These are phyloP conservation scores for Tragelaphus eurycerus DNA, from an alignment of 2,797 vertebrate species.

Conservation along the genomic window DNA sequence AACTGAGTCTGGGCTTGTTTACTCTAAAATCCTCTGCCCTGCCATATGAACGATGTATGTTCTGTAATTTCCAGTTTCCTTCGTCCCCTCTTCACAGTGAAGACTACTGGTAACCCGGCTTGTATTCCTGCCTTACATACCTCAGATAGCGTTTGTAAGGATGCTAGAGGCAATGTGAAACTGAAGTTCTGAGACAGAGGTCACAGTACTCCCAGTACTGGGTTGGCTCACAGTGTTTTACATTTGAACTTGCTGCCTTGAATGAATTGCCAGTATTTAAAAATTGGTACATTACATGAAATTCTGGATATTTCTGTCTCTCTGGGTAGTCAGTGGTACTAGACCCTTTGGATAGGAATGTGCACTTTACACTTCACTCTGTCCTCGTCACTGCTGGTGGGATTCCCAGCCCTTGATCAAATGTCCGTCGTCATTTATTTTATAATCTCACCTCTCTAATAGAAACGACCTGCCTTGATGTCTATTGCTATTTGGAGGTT, in stretches of 20 bases:
- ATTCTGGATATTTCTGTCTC: background rate
- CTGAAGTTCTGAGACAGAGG: background rate
- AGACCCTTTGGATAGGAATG: background rate
- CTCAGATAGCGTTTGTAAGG: background rate
- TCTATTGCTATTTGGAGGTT: background rate
- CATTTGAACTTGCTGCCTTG: background rate
- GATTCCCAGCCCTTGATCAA: background rate
- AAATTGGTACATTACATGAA: background rate
- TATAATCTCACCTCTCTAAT: background rate
- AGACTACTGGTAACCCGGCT: too few species aligned
- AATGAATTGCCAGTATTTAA: background rate
- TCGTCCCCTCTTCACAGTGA: background rate
- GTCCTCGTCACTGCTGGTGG: background rate
- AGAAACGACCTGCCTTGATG: background rate
- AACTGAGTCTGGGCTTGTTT: background rate
- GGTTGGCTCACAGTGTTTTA: background rate
- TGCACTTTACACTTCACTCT: rapidly evolving
- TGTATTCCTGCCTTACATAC: rapidly evolving
- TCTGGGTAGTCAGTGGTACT: background rate
- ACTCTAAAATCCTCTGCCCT: background rate
- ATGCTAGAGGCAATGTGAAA: background rate
- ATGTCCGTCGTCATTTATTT: background rate
- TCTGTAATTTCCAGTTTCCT: background rate
- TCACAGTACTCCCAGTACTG: rapidly evolving
- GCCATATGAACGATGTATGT: background rate